These are phyloP conservation scores for Quadroppia sp. DNA, from an alignment of 2,888 invertebrate species.

Conservation along the genomic window DNA sequence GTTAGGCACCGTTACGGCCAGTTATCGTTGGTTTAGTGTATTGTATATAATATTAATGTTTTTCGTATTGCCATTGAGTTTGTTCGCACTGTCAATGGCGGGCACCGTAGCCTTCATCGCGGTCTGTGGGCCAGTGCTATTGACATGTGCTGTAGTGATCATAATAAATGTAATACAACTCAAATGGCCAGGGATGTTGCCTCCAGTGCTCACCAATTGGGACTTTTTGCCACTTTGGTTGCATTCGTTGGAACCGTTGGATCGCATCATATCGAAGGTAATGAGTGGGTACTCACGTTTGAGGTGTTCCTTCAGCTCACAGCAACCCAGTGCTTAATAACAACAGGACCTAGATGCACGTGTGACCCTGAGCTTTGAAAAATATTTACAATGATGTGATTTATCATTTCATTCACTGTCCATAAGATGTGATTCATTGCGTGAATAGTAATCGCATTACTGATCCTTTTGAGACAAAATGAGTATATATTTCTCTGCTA, in stretches of 20 bases:
- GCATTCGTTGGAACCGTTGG: slow-evolving; percentile 54
- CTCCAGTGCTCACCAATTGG: slow-evolving; percentile 52
- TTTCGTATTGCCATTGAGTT: slow-evolving; percentile 50
- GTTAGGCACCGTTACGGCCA: slow-evolving; percentile 57
- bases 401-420: too few relatives aligned
- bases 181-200: slow-evolving; percentile 50
- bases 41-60: slow-evolving; percentile 55
- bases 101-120: slow-evolving; percentile 51
- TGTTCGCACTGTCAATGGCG: slow-evolving; percentile 53
- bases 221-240: slow-evolving; percentile 53
- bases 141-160: slow-evolving; percentile 50
- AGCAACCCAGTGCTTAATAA: too few relatives aligned
- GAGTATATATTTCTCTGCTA: too few relatives aligned
- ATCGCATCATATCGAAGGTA: slow-evolving; percentile 50
- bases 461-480: too few relatives aligned
- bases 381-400: too few relatives aligned
- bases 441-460: too few relatives aligned
- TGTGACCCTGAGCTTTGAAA: too few relatives aligned
- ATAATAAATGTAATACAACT: slow-evolving; percentile 52
- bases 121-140: slow-evolving; percentile 51
- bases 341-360: too few relatives aligned
- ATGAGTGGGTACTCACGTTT: slow-evolving; percentile 26
- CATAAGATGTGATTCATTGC: too few relatives aligned
- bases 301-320: slow-evolving; percentile 38
- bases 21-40: slow-evolving; percentile 60